Base-by-base conservation (phyloP, 1,140 invertebrate species). In the Harlomillsia oculata region DNA sequence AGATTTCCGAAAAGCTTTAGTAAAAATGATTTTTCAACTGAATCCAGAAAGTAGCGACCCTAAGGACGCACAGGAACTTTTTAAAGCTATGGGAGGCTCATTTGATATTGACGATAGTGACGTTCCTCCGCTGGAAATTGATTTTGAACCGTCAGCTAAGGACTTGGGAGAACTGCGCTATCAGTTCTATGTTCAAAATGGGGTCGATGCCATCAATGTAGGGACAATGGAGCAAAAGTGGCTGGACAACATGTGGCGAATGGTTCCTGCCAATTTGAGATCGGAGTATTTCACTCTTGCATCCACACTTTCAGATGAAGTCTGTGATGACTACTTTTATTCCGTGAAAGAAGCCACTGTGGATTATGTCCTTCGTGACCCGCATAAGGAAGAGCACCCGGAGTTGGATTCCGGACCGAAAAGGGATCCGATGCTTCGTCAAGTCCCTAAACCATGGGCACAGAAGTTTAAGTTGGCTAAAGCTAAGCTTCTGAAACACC, bases 101-200 rank as follows among this genome's bases (percentile, higher is more conserved):
- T 18, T 18, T 0, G 21, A 18, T 5, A 25, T 26, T 21, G 4
- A 34, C 5, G 44, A 64, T 41, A 40, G 58, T 23, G 57, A 41
- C 18, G 48, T 57, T 36, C 32, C 53, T 25, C 55, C 56, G 26
- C 39, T 51, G 28, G 45, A 58, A 8, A 23, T 61, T 14, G 30
- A 25, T 46, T 60, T 57, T 28, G 57, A 53, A 28, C 62, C 59
- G 1, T 59, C 51, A 14, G 28, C 36, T 28, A 54, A 62, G 28
- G 83, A 88, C 64, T 78, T 78, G 52, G 79, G 86, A 66, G 71
- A 85, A 60, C 69, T 88, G 63, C 77, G 85, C 60, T 94, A 94
- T 73, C 88, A 91, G 69, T 90, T 89, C 72, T 95, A 92, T 66
- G 81, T 93, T 48, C 82, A 83, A 67, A 82, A 90, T 71, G 89